phyloP scores from a whole-genome alignment of 2,888 invertebrate species.

The Coremacera marginata region DNA sequence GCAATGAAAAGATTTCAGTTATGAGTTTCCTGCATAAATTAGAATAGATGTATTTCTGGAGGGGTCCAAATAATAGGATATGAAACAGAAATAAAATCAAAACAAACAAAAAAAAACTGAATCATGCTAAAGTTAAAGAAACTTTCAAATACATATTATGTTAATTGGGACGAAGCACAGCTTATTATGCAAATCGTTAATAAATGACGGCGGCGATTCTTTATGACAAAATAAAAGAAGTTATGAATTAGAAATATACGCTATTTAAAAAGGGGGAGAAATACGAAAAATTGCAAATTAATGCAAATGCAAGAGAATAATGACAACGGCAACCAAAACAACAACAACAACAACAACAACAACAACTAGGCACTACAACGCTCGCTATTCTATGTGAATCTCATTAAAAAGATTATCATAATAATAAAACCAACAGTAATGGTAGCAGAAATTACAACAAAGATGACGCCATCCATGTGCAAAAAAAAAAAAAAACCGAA shows the following conservation, averaged over 20 bases:
- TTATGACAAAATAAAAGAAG: neutral
- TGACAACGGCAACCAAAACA: neutral
- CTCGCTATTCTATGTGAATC: neutral
- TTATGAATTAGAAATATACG: conserved; percentile 13
- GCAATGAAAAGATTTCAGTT: neutral
- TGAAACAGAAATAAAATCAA: neutral
- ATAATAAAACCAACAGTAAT: neutral
- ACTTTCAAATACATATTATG: conserved; percentile 7
- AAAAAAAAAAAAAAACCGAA: neutral
- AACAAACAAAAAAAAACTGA: neutral
- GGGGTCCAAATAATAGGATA: neutral
- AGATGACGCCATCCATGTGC: conserved; percentile 26
- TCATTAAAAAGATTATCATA: conserved; percentile 17
- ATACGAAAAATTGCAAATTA: conserved; percentile 17
- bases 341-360: neutral
- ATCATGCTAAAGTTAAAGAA: neutral
- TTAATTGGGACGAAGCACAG: conserved; percentile 10
- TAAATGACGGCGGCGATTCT: conserved; percentile 9
- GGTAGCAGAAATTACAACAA: conserved; percentile 6
- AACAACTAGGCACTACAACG: neutral
- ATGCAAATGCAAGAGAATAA: neutral
- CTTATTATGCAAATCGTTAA: conserved; percentile 24
- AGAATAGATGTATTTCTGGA: neutral
- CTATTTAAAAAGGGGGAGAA: neutral
- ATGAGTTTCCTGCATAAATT: conserved; percentile 12